Evolutionary conservation across 2,888 invertebrate genomes (phyloP).

Genomic region (Aphodius sticticus): DNA sequence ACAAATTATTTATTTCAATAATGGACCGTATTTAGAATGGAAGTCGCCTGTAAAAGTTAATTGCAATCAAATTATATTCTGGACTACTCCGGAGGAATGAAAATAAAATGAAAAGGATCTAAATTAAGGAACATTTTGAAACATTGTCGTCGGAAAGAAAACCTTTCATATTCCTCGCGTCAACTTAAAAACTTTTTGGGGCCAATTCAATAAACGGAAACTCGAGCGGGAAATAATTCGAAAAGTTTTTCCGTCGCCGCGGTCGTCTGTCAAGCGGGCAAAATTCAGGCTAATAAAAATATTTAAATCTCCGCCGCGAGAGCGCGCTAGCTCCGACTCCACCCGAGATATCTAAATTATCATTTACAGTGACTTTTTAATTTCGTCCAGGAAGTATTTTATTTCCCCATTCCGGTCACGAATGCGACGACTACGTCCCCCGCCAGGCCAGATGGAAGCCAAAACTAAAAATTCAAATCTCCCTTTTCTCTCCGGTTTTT

Average conservation of each 20-base stretch:
- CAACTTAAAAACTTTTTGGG: not conserved
- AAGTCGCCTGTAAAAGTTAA: too few relatives aligned
- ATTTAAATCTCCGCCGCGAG: slow-evolving; percentile 11
- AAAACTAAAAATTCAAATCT: slow-evolving; percentile 23
- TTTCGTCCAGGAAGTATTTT: slow-evolving; percentile 42
- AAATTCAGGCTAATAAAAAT: slow-evolving; percentile 12
- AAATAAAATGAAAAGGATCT: not conserved
- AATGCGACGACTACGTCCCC: not conserved
- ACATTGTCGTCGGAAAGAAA: slow-evolving; percentile 7
- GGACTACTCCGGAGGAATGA: not conserved
- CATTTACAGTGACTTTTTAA: slow-evolving; percentile 44
- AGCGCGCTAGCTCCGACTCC: not conserved
- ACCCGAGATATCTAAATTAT: slow-evolving; percentile 36
- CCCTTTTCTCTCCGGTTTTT: slow-evolving; percentile 9
- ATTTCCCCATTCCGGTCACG: slow-evolving; percentile 43
- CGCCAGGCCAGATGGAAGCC: not conserved
- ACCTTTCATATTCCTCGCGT: not conserved
- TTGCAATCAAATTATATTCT: too few relatives aligned
- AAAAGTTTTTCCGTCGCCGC: slow-evolving; percentile 4
- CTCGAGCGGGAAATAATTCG: slow-evolving; percentile 4
- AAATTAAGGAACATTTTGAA: slow-evolving; percentile 5
- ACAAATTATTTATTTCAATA: too few relatives aligned
- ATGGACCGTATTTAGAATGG: too few relatives aligned
- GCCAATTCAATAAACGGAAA: slow-evolving; percentile 4
- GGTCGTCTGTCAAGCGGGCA: not conserved